Evolutionary conservation across 2,113 vertebrate genomes (phyloP), one percentile per base, ranked within the genome.

Genomic region (Melanostigma gelatinosum): DNA sequence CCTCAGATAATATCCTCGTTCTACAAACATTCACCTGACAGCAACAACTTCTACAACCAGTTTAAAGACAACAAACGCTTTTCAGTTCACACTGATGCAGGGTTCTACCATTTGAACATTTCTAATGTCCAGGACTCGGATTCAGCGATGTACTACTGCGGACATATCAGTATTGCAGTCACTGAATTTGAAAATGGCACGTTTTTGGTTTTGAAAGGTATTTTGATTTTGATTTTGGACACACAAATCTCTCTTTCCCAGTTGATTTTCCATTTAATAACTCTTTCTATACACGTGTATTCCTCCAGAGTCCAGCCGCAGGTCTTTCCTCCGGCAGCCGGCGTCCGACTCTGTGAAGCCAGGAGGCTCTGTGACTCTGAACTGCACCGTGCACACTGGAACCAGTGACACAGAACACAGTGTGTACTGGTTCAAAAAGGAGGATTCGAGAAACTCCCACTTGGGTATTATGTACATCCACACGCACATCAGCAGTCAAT

Each of bases 371-470:
- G 90, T 86, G 13, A 83, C 54, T 73, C 77, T 94, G 77, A 83
- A 74, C 46, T 94, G 89, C 77, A 87, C 73, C 1, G 32, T 93
- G 27, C 50, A 85, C 18, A 64, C 68, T 58, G 75, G 85, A 73
- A 76, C 24, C 60, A 85, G 85, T 42, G 61, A 77, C 0, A 50
- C 46, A 78, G 78, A 78, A 32, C 73, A 83, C 70, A 50, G 29
- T 4, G 85, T 93, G 58, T 92, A 91, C 79, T 94, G 92, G 93
- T 87, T 93, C 72, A 89, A 67, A 72, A 42, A 78, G 60, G 65
- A 83, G 7, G 3, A 67, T 32, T 68, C 77, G n/a, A 48, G 16
- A 36, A 63, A 72, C 75, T 82, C 68, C 40, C 58, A 18, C 2
- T 58, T 83, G 46, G 87, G 71, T 80, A 68, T 82, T 1, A 29